phyloP scores from a whole-genome alignment of 2,888 invertebrate species.

The Molanna angustata region DNA sequence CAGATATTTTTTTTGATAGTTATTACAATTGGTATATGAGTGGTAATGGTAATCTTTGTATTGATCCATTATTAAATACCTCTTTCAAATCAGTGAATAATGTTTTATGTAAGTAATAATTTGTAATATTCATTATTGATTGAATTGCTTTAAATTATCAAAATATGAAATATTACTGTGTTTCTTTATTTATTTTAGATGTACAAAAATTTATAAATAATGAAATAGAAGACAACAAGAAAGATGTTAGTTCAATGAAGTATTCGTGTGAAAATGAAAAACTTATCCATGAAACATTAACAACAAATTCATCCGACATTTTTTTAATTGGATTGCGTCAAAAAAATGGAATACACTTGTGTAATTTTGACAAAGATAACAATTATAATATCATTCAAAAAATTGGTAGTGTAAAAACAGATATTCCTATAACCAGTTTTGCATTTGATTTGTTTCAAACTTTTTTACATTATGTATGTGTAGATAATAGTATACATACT shows the following conservation, averaged over 20 bases:
- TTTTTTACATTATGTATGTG: slow-evolving; percentile 39
- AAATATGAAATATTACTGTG: neutral
- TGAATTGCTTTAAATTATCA: neutral
- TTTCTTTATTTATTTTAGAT: slow-evolving; percentile 14
- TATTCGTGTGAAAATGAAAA: slow-evolving; percentile 39
- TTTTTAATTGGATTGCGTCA: slow-evolving; percentile 44
- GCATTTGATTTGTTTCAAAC: slow-evolving; percentile 46
- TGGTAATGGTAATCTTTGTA: slow-evolving; percentile 47
- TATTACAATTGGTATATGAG: slow-evolving; percentile 51
- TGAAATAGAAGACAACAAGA: neutral
- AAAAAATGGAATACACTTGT: slow-evolving; percentile 42
- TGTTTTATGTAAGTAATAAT: slow-evolving; percentile 43
- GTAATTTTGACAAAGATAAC: too few relatives aligned
- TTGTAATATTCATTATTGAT: neutral
- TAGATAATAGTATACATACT: slow-evolving; percentile 44
- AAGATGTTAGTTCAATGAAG: slow-evolving; percentile 1
- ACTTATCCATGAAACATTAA: slow-evolving; percentile 47
- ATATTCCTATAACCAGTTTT: slow-evolving; percentile 45
- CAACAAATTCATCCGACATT: slow-evolving; percentile 37
- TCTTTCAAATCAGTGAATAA: slow-evolving; percentile 46
- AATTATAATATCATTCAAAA: too few relatives aligned
- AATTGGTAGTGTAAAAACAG: slow-evolving; percentile 42
- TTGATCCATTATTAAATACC: slow-evolving; percentile 38
- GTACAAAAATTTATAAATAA: neutral
- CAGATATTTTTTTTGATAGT: slow-evolving; percentile 44